A percentile compares a stretch with the other conserved stretches of the same genome.
These are phyloP conservation scores for Acrocephalus kingi DNA, from an alignment of 2,113 vertebrate genomes.

Conservation along the genomic window DNA sequence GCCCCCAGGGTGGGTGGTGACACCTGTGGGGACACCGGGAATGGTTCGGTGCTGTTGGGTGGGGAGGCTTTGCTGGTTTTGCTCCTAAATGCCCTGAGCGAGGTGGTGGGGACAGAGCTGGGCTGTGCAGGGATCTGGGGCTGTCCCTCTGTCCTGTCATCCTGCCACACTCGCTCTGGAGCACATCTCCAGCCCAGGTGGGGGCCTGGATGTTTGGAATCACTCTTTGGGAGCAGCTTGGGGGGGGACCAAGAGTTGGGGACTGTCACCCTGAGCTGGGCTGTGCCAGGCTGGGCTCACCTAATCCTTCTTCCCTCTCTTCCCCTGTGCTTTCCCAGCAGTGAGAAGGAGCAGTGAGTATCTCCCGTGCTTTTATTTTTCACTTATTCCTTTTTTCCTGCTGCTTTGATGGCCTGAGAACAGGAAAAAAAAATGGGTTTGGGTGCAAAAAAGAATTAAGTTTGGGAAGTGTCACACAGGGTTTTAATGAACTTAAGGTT, in stretches of 20 bases:
- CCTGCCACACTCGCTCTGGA: not conserved
- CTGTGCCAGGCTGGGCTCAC: not conserved
- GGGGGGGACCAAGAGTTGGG: rapidly evolving
- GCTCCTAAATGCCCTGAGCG: not conserved
- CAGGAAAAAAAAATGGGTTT: not conserved
- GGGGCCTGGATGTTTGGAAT: not conserved
- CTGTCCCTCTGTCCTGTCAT: not conserved
- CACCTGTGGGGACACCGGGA: rapidly evolving
- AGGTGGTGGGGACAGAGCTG: not conserved
- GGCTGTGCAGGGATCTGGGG: too few relatives aligned
- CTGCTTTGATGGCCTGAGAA: rapidly evolving
- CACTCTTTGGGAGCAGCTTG: rapidly evolving
- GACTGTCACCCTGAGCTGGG: not conserved
- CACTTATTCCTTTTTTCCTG: not conserved
- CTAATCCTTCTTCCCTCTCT: not conserved
- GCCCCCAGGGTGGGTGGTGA: rapidly evolving
- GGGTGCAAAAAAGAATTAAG: not conserved
- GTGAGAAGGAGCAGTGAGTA: constrained; percentile 94
- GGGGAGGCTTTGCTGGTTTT: rapidly evolving
- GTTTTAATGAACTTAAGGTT: not conserved
- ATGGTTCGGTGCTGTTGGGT: rapidly evolving
- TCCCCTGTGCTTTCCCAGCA: constrained; percentile 67
- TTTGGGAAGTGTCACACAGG: rapidly evolving
- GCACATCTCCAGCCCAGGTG: not conserved
- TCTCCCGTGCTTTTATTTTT: not conserved